phyloP scores from a whole-genome alignment of 53 echinoderm and acorn worm genomes.

The Apostichopus leukothele region DNA sequence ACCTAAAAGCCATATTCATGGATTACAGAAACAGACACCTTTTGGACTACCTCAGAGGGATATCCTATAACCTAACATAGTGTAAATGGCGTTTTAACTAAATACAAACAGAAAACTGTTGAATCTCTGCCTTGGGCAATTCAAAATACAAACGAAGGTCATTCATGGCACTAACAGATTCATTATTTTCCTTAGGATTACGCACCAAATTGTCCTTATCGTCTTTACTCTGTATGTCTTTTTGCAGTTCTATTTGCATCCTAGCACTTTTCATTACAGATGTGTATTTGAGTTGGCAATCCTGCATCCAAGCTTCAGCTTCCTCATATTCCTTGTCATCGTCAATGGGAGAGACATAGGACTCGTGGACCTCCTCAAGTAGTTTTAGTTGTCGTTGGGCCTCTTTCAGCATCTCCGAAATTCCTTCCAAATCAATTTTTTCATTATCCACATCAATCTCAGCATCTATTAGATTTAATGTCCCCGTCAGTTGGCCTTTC shows the following conservation, averaged over 20 bases:
- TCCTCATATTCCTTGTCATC: conserved; percentile 19
- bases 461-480: conserved; percentile 9
- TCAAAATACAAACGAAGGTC: too few relatives aligned
- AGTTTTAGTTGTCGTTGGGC: background rate
- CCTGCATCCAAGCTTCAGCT: conserved; percentile 26
- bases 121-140: too few relatives aligned
- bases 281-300: background rate
- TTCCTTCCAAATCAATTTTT: background rate
- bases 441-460: background rate
- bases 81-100: background rate
- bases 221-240: too few relatives aligned
- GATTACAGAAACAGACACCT: conserved; percentile 7
- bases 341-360: background rate
- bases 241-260: too few relatives aligned
- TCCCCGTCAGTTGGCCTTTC: conserved; percentile 29
- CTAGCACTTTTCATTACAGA: conserved; percentile 15
- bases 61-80: background rate
- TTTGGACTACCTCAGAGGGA: background rate
- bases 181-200: too few relatives aligned
- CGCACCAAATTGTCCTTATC: too few relatives aligned
- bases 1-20: background rate
- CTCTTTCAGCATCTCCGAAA: background rate
- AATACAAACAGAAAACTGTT: too few relatives aligned
- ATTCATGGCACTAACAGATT: too few relatives aligned
- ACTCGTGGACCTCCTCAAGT: conserved; percentile 18